A percentile compares a stretch with the other conserved stretches of the same genome.
These are phyloP conservation scores for Caranx melampygus DNA, from an alignment of 2,113 vertebrate species.

Conservation along the genomic window DNA sequence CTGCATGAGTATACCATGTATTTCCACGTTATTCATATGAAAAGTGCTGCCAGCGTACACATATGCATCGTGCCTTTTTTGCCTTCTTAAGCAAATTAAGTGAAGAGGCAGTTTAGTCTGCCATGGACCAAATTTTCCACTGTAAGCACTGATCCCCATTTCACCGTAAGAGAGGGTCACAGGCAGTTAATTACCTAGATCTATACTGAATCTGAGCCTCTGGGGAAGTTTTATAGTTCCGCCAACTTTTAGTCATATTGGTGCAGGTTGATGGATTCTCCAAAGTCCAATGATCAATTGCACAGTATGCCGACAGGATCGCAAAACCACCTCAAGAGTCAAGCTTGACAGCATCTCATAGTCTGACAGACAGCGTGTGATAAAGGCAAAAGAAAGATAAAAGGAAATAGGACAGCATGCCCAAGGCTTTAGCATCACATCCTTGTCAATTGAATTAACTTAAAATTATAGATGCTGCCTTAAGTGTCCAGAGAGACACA, in stretches of 20 bases:
- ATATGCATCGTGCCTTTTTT: background rate
- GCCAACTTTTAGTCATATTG: background rate
- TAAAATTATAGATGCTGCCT: background rate
- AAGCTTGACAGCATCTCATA: background rate
- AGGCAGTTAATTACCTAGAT: background rate
- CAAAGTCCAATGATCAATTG: slow-evolving; percentile 6
- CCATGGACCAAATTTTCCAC: background rate
- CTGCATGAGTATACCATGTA: too few species aligned
- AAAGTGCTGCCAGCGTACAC: too few species aligned
- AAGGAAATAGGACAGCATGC: background rate
- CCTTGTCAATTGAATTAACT: background rate
- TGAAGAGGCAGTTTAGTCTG: background rate
- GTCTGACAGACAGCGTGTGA: background rate
- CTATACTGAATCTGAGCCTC: slow-evolving; percentile 2
- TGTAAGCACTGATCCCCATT: background rate
- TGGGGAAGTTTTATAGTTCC: background rate
- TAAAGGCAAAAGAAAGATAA: background rate
- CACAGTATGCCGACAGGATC: background rate
- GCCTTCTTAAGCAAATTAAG: background rate
- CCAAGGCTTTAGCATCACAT: background rate
- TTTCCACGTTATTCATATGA: too few species aligned
- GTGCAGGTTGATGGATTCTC: background rate
- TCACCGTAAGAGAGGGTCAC: background rate
- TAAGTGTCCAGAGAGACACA: background rate
- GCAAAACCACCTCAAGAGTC: background rate